Percentiles rank a stretch among this genome's conserved stretches.
Conservation (phyloP, 2,113 vertebrate species). For the Lepus europaeus region DNA sequence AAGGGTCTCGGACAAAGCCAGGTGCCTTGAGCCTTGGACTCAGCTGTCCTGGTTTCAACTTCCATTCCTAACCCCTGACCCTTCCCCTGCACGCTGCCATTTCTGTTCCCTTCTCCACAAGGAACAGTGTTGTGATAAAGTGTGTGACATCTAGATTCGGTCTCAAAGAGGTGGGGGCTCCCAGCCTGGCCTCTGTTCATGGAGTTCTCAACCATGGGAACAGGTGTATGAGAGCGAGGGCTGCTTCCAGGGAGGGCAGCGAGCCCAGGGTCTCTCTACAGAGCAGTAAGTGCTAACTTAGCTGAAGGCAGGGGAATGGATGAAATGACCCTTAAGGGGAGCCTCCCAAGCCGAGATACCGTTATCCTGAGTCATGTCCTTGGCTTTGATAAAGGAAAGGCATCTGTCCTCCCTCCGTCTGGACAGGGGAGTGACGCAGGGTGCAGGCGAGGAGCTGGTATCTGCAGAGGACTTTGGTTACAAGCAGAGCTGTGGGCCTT, state of each 20-base stretch:
- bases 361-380: conserved; percentile 17
- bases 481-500: not conserved
- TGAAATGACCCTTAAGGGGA: not conserved
- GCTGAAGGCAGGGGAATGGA: not conserved
- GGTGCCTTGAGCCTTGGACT: not conserved
- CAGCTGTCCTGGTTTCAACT: not conserved
- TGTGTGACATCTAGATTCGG: not conserved
- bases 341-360: conserved; percentile 4
- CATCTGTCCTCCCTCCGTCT: conserved; percentile 39
- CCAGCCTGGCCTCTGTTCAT: rapidly evolving
- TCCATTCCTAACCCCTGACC: not conserved
- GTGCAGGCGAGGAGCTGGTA: not conserved
- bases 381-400: conserved; percentile 41
- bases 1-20: not conserved
- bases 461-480: conserved; percentile 15
- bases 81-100: not conserved
- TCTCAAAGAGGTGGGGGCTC: not conserved
- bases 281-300: not conserved
- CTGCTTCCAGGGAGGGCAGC: not conserved
- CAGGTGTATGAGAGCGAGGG: not conserved
- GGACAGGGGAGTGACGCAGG: conserved; percentile 30
- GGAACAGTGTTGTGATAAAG: not conserved
- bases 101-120: not conserved
- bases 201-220: not conserved
- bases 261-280: not conserved